Percentiles rank a stretch among this genome's conserved stretches.
Conservation (phyloP, 2,888 invertebrate species). For the Salticus scenicus region DNA sequence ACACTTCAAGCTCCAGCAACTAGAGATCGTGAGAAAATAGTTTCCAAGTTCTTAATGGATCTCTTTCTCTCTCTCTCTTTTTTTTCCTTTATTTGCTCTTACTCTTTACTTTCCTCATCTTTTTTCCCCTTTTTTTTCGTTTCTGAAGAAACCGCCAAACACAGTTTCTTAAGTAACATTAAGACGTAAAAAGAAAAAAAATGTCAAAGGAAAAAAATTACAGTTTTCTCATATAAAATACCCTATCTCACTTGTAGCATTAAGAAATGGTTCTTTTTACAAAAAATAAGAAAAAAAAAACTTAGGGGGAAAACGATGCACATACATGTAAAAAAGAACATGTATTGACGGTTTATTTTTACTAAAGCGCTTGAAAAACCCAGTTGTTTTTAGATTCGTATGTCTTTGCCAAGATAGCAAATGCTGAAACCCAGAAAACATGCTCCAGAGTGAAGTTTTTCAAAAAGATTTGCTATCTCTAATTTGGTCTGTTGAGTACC, state of each 20-base stretch:
- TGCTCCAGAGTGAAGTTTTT: constrained; percentile 19
- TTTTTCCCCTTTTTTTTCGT: constrained; percentile 21
- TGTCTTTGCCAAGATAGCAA: constrained; percentile 42
- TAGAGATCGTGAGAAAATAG: constrained; percentile 53
- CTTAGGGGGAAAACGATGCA: constrained; percentile 20
- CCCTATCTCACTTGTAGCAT: constrained; percentile 62
- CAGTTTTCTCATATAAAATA: constrained; percentile 64
- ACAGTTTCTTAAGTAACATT: constrained; percentile 67
- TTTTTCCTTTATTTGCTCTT: constrained; percentile 31
- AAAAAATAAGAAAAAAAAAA: constrained; percentile 19
- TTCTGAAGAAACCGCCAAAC: constrained; percentile 57
- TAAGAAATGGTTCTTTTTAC: constrained; percentile 44
- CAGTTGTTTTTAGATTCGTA: constrained; percentile 49
- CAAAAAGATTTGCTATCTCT: constrained; percentile 41
- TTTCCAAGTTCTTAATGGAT: constrained; percentile 56
- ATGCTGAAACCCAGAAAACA: constrained; percentile 24
- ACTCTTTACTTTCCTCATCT: constrained; percentile 32
- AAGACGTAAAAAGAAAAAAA: constrained; percentile 34
- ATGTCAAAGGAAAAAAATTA: constrained; percentile 27
- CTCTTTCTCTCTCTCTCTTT: background rate
- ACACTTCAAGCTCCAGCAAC: constrained; percentile 59
- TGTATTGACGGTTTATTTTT: constrained; percentile 69
- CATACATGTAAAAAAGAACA: constrained; percentile 61
- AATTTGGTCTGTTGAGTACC: constrained; percentile 52
- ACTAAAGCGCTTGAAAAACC: constrained; percentile 43